Evolutionary conservation across 1,140 invertebrate species (phyloP), one percentile per base, ranked within the genome.

Genomic region (Pararge aegeria): DNA sequence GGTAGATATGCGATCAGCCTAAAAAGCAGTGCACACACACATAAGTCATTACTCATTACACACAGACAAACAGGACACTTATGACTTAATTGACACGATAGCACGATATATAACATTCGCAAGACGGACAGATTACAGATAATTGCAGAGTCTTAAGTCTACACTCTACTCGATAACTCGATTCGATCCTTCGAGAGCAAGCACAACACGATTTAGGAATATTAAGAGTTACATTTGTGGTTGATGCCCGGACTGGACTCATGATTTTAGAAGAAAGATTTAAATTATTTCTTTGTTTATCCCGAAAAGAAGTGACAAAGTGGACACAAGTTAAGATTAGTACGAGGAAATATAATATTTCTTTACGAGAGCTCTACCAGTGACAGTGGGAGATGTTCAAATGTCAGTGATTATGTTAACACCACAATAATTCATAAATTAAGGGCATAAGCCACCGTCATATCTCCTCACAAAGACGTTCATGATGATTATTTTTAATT

Each of bases 31-130:
- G 64, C 57, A 56, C 55, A 67, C 55, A 54, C 53, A 66, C 54
- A 58, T 12, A 38, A n/a, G n/a, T n/a, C n/a, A n/a, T n/a, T n/a
- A n/a, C n/a, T n/a, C 55, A 54, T 24, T 42, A 38, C 49, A 64
- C 48, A 50, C 27, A 58, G 30, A 66, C 44, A 59, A 49, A 66
- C 44, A 46, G 18, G 60, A 67, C 60, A 64, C 24, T 2, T 24
- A 24, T 24, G 30, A 73, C 55, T 53, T 79, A 79, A 80, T 80
- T 80, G 77, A 80, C 77, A 63, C 61, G 40, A 68, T 68, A 73
- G 68, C 70, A 73, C 70, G 56, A 55, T 66, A 58, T 55, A 67
- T 34, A 60, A 59, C 62, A 54, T 44, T 55, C 64, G 71, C 71
- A 58, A 73, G 69, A 78, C 69, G 64, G 62, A 75, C 53, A 66